Base-by-base conservation (phyloP, 2,888 invertebrate species). In the Eulithis testata region DNA sequence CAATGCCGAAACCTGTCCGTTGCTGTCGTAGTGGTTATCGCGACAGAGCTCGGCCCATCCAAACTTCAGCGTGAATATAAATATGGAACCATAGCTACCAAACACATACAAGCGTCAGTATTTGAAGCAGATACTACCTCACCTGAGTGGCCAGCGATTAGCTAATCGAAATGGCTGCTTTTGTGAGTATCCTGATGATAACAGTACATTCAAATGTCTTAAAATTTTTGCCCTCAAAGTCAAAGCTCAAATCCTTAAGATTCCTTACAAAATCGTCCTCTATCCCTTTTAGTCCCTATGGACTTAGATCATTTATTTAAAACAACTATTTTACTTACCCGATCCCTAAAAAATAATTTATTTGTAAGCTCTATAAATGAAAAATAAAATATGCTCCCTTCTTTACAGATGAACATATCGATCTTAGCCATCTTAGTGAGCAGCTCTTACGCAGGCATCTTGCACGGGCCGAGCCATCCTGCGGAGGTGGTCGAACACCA, bases 141-240 rank as follows among this genome's bases (percentile, higher is more conserved):
- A 77, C 69, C 76, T 71, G 74, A 76, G 91, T 88, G 80, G 91
- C 91, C 90, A 89, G 93, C 93, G 91, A 84, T 90, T 93, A 93
- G 93, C 92, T 91, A 90, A 84, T 82, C 81, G 80, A 79, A 70
- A 93, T 93, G 93, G 92, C 92, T 90, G 82, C 90, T 77, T 86
- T 87, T 86, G 93, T 93, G 81, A 92, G 92, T 91, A 84, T 79
- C 60, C 3, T 50, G 36, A 63, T 60, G 44, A 57, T 5, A 57
- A 56, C 51, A 52, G 66, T 53, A 40, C 40, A 47, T 61, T 5
- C n/a, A 7, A 36, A 43, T 12, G 44, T 7, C 44, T 44, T 11
- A 21, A 0, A 21, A 54, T 1, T 54, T 14, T n/a, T 27, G 2
- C 12, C 40, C 40, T 8, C 5, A 40, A 40, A 40, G 0, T 54